Percentiles rank a stretch among this genome's conserved stretches.
phyloP scores from a whole-genome alignment of 64 coral and sea anemone species.

The Stylophora pistillata region DNA sequence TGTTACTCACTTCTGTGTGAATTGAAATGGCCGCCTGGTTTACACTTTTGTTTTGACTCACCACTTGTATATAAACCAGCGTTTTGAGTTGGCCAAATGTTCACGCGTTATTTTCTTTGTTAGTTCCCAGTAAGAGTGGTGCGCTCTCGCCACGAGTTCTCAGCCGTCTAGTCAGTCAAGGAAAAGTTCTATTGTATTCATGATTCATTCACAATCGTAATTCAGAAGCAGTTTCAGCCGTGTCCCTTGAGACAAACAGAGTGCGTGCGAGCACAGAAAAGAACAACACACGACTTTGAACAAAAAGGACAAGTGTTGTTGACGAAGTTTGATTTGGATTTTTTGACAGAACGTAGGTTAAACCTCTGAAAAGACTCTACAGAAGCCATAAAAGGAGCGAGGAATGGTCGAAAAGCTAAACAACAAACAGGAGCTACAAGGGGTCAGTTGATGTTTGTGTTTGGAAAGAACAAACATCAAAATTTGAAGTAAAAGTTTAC shows the following conservation, averaged over 20 bases:
- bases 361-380: not conserved
- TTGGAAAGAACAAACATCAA: not conserved
- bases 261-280: not conserved
- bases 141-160: not conserved
- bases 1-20: not conserved
- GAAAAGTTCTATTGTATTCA: not conserved
- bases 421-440: conserved; percentile 1
- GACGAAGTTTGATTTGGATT: not conserved
- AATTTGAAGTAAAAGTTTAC: not conserved
- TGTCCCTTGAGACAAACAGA: conserved; percentile 20
- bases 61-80: not conserved
- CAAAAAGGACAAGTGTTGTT: not conserved
- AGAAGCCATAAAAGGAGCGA: not conserved
- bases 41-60: not conserved
- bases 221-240: not conserved
- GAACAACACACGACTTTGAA: not conserved
- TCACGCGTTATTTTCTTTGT: not conserved
- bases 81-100: conserved; percentile 1
- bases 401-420: conserved; percentile 15
- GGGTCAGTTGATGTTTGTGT: not conserved
- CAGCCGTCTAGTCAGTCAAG: not conserved
- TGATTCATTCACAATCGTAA: not conserved
- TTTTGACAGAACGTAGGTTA: not conserved
- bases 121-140: not conserved
- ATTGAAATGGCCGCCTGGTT: not conserved